Conservation (phyloP, 64 coral and sea anemone genomes). For the Hydrozoanthus tunicans region DNA sequence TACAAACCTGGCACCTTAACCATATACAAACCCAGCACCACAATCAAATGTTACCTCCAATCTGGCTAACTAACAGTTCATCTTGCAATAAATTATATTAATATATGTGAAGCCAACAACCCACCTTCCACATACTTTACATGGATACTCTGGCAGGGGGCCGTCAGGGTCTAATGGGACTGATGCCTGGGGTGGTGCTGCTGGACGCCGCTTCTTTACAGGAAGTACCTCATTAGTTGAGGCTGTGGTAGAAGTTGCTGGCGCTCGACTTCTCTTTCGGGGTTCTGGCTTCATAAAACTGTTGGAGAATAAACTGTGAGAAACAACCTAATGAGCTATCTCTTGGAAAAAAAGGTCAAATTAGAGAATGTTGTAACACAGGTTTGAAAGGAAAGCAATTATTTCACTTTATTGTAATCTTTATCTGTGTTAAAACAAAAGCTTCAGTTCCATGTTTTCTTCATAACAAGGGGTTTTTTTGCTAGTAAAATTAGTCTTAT, state of each 20-base stretch:
- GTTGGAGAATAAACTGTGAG: conserved; percentile 64
- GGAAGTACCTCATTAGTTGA: conserved; percentile 42
- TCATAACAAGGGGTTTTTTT: no score
- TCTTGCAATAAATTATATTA: neutral
- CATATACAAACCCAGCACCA: no score
- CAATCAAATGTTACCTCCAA: no score
- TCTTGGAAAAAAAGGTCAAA: neutral
- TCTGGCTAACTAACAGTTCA: neutral
- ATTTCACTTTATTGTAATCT: no score
- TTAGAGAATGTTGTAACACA: no score
- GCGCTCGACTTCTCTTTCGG: conserved; percentile 67
- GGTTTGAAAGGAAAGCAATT: no score
- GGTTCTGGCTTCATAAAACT: conserved; percentile 99
- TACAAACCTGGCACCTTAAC: no score
- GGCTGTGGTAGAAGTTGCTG: conserved; percentile 41
- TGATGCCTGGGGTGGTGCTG: conserved; percentile 48
- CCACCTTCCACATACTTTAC: conserved; percentile 97
- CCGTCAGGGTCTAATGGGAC: conserved; percentile 62
- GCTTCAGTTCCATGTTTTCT: no score
- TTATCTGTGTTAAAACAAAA: no score
- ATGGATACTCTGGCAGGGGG: conserved; percentile 86
- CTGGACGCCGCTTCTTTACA: conserved; percentile 65
- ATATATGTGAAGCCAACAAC: neutral
- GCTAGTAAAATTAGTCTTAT: no score
- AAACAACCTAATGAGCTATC: conserved; percentile 7